phyloP scores from a whole-genome alignment of 2,888 invertebrate genomes.

The Lydus trimaculatus region DNA sequence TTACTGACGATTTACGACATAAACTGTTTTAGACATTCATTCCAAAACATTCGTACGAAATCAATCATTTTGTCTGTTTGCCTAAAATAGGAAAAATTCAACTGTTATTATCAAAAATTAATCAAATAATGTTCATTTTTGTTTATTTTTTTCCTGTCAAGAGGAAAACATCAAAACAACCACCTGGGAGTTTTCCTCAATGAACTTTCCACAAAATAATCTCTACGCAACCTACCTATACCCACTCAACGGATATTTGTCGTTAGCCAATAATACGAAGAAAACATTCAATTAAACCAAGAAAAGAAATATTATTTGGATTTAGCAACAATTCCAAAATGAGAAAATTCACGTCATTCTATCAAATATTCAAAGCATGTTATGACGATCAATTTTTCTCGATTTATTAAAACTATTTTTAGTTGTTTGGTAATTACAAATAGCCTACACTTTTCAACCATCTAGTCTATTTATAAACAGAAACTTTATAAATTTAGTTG shows the following conservation, averaged over 20 bases:
- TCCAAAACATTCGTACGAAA: conserved; percentile 22
- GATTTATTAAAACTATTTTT: conserved; percentile 9
- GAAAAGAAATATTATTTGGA: neutral
- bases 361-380: conserved; percentile 13
- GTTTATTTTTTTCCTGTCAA: neutral
- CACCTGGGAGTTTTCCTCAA: neutral
- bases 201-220: neutral
- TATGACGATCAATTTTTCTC: conserved; percentile 13
- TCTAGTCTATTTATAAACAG: conserved; percentile 4
- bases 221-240: neutral
- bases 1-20: conserved; percentile 28
- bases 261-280: neutral
- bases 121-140: no score
- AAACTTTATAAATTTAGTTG: neutral
- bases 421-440: conserved; percentile 12
- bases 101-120: neutral
- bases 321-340: neutral
- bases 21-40: conserved; percentile 24
- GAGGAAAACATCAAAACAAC: neutral
- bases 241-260: neutral
- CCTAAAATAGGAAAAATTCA: neutral
- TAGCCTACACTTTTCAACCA: conserved; percentile 14
- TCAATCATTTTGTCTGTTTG: conserved; percentile 5
- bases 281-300: neutral
- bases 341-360: conserved; percentile 6